phyloP scores from a whole-genome alignment of 2,797 vertebrate species.

The Sparidentex hasta region DNA sequence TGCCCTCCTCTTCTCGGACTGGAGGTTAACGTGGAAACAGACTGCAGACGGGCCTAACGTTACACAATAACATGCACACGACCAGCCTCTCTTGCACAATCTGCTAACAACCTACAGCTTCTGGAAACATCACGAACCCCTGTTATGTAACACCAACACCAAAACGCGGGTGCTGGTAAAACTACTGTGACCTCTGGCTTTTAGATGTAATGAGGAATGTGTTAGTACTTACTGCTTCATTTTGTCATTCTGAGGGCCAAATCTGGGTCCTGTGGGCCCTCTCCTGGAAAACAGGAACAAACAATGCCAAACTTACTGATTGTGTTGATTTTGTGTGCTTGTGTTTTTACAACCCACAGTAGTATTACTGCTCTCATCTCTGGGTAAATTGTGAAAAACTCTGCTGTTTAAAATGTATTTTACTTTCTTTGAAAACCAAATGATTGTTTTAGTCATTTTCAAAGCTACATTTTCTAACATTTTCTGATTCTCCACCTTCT shows the following conservation, averaged over 20 bases:
- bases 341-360: neutral
- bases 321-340: neutral
- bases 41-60: slow-evolving; percentile 40
- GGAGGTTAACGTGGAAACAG: slow-evolving; percentile 47
- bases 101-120: slow-evolving; percentile 42
- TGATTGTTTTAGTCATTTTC: too few relatives aligned
- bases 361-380: neutral
- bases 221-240: slow-evolving; percentile 94
- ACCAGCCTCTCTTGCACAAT: slow-evolving; percentile 55
- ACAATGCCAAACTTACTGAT: neutral
- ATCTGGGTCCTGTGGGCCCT: slow-evolving; percentile 95
- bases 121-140: slow-evolving; percentile 61
- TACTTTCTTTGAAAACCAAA: too few relatives aligned
- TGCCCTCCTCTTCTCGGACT: slow-evolving; percentile 63
- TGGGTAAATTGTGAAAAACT: neutral
- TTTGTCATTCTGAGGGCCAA: slow-evolving; percentile 96
- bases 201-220: slow-evolving; percentile 24
- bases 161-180: slow-evolving; percentile 36
- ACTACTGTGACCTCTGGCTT: slow-evolving; percentile 39
- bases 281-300: slow-evolving; percentile 86
- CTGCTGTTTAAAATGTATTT: neutral
- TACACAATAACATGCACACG: slow-evolving; percentile 60
- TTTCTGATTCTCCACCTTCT: too few relatives aligned
- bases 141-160: slow-evolving; percentile 71
- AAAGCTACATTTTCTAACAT: too few relatives aligned